Base-by-base conservation (phyloP, 23 tunicate species). In the Halocynthia roretzi region DNA sequence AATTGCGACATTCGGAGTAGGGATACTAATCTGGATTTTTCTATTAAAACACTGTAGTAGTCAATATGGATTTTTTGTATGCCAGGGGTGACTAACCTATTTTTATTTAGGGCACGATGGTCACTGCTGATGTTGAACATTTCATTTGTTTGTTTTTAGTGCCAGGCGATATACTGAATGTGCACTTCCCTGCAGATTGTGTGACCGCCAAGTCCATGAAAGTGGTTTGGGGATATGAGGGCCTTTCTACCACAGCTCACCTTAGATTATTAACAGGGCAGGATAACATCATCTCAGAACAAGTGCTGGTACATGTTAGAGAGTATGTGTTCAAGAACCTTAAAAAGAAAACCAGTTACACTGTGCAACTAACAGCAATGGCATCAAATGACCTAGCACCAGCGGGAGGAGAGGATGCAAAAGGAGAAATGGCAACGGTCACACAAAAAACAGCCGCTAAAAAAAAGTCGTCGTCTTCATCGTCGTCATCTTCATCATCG, bases 141-240 rank as follows among this genome's bases (percentile, higher is more conserved):
- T 4, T 31, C 4, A 31, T 15, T 15, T 52, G 14, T 74, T 53
- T 56, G 22, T 76, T 67, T 84, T 21, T 51, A 89, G 96, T 78
- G 61, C 96, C 96, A 12, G 96, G 96, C 11, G 83, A 83, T 21
- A 58, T 89, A 6, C 67, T 83, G 51, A 89, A 89, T 53, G 88
- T 89, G 53, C 77, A 84, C 62, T 69, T 89, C 19, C 84, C 96
- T 7, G 82, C 56, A 2, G 88, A 89, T 53, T 77, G 52, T 51
- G 71, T 83, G 10, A 89, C 96, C 6, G 15, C 22, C 9, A 68
- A 80, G 52, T 79, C 88, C 5, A 78, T 89, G 62, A 53, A 54
- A 31, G 71, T 89, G 54, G 76, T 51, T 68, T 89, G 96, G 96
- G 85, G 96, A 51, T 88, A 83, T 22, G 96, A 89, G 67, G 96